A percentile compares a stretch with the other conserved stretches of the same genome.
phyloP scores from a whole-genome alignment of 2,797 vertebrate species.

The Gila robusta region DNA sequence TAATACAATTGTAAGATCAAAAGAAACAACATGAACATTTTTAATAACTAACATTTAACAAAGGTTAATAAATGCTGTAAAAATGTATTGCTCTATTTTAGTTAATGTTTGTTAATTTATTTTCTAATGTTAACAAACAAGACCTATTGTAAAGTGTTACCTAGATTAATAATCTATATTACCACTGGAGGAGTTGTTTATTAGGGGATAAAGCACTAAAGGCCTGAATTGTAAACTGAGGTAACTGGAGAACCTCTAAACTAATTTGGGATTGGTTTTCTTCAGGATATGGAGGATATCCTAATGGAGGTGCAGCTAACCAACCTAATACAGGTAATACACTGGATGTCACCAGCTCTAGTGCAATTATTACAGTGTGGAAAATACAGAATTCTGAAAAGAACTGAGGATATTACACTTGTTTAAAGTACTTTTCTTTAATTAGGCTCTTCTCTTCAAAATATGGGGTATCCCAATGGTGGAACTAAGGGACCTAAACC shows the following conservation, averaged over 20 bases:
- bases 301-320: conserved; percentile 47
- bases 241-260: not conserved
- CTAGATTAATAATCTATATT: not conserved
- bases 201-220: not conserved
- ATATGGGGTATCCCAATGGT: not conserved
- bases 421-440: not conserved
- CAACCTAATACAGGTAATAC: conserved; percentile 55
- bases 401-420: not conserved
- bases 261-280: not conserved
- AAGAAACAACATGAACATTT: not conserved
- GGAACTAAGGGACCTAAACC: conserved; percentile 2
- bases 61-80: not conserved
- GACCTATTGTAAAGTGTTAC: not conserved
- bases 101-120: not conserved
- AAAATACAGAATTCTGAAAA: not conserved
- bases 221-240: not conserved
- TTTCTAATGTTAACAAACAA: not conserved
- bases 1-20: not conserved
- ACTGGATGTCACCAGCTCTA: not conserved
- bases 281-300: conserved; percentile 51
- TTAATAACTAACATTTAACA: not conserved
- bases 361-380: not conserved
- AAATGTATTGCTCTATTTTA: not conserved
- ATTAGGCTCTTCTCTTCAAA: not conserved
- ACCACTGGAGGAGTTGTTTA: not conserved